Conservation (phyloP, 2,113 vertebrate genomes). For the Fregetta grallaria region DNA sequence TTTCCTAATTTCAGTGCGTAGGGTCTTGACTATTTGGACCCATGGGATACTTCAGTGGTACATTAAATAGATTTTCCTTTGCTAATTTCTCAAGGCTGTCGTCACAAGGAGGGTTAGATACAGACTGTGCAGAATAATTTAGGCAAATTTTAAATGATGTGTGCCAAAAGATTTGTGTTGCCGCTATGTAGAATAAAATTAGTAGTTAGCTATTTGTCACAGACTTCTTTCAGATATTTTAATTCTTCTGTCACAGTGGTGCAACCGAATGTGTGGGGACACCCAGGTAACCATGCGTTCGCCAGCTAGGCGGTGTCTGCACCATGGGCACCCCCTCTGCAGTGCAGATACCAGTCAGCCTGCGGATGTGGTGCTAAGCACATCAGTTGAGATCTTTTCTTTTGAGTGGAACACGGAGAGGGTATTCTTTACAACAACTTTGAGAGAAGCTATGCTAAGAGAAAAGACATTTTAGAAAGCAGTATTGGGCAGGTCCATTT, state of each 20-base stretch:
- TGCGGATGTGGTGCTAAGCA: neutral
- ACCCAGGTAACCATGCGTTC: accelerated
- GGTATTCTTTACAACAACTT: neutral
- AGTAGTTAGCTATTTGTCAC: neutral
- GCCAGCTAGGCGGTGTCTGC: neutral
- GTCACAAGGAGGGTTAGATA: neutral
- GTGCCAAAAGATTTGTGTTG: neutral
- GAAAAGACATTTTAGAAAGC: neutral
- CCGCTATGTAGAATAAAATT: neutral
- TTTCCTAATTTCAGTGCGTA: neutral
- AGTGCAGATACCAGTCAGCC: neutral
- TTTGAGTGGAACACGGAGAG: neutral
- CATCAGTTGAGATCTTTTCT: neutral
- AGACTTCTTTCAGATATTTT: neutral
- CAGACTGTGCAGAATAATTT: neutral
- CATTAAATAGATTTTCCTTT: neutral
- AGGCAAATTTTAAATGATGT: neutral
- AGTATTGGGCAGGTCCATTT: neutral
- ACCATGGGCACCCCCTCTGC: neutral
- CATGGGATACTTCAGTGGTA: neutral
- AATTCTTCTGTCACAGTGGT: neutral
- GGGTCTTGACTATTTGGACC: neutral
- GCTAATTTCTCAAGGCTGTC: neutral
- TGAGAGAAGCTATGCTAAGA: neutral
- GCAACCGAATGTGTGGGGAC: neutral